Base-by-base conservation (phyloP, 2,113 vertebrate species). In the Panthera uncia region DNA sequence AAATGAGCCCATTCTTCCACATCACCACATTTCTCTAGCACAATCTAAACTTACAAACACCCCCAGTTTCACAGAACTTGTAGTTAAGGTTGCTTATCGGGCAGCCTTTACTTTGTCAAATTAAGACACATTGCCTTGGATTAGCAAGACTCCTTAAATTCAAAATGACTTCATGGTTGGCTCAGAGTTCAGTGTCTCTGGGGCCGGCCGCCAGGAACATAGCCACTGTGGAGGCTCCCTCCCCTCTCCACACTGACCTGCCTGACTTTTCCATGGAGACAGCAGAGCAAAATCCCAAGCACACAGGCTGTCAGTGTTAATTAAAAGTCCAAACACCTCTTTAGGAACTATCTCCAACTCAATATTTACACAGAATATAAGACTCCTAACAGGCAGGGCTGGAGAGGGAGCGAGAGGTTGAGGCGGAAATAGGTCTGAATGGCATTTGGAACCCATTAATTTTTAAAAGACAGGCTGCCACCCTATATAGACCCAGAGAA, bases 91-190 rank as follows among this genome's bases (percentile, higher is more conserved):
- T 98, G 98, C 98, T 99, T 99, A 99, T 99, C 98, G 90, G 98
- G 98, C 98, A 98, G 98, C 97, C 98, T 98, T 98, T 98, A 98
- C 98, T 99, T 99, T 99, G 98, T 99, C 98, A 99, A 99, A 99
- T 99, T 98, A 99, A 99, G 99, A 98, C 98, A 97, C 98, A 98
- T 98, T 97, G 98, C 98, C 97, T 98, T 97, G 98, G 99, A 99
- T 99, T 98, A 99, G 98, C 98, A 96, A 98, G 98, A 98, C 99
- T 98, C 98, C 98, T 99, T 97, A 98, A 99, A 98, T 99, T 98
- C 98, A 98, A 95, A 98, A 99, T 99, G 99, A 99, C 99, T 99
- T 99, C 99, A 99, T 99, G 98, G 98, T 99, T 99, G 99, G 99
- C 99, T 99, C 98, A 74, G 97, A 96, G 98, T 95, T 98, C 98